Percentiles rank a stretch among this genome's conserved stretches.
phyloP scores from a whole-genome alignment of 2,113 vertebrate genomes.

The Dasyornis broadbenti region DNA sequence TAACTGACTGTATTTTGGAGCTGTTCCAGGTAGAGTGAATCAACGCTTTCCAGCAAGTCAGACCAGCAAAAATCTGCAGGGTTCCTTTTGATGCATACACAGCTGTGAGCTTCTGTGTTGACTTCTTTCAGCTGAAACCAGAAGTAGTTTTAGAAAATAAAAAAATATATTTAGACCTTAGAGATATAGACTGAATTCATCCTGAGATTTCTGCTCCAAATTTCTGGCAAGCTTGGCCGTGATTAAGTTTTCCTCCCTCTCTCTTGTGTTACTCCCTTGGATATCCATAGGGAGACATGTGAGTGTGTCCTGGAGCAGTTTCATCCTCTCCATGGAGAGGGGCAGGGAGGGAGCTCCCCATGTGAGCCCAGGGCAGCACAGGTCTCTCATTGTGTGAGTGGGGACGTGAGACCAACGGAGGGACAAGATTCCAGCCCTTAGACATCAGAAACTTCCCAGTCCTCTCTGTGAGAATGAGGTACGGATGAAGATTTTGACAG shows the following conservation, averaged over 20 bases:
- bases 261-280: background rate
- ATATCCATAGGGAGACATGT: background rate
- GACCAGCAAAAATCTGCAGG: background rate
- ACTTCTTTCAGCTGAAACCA: background rate
- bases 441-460: background rate
- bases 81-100: background rate
- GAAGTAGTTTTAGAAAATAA: background rate
- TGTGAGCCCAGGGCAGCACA: background rate
- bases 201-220: background rate
- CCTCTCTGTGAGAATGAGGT: background rate
- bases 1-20: slow-evolving; percentile 8
- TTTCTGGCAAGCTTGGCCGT: background rate
- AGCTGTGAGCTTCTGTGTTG: background rate
- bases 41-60: background rate
- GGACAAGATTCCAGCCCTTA: background rate
- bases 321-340: background rate
- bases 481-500: background rate
- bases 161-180: background rate
- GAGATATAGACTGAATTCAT: background rate
- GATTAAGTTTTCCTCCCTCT: background rate
- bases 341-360: background rate
- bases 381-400: background rate
- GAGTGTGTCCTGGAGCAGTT: background rate
- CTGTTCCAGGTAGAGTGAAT: background rate
- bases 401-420: fast-evolving